phyloP scores from a whole-genome alignment of 1,140 invertebrate genomes.

The Saccostrea echinata region DNA sequence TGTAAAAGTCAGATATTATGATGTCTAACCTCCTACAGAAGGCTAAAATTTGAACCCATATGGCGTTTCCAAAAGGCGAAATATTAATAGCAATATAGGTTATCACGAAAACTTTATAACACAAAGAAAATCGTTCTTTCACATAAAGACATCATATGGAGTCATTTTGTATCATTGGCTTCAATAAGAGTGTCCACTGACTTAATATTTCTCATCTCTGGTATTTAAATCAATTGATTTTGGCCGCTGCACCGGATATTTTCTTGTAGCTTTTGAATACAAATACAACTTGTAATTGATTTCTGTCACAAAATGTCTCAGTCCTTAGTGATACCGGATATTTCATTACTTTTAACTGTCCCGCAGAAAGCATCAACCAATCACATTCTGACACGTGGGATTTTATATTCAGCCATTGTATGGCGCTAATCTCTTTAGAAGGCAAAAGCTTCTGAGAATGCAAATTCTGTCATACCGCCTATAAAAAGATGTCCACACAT shows the following conservation, averaged over 20 bases:
- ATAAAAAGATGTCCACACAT: background rate
- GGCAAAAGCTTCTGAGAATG: background rate
- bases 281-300: conserved; percentile 39
- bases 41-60: too few species aligned
- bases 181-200: background rate
- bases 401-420: conserved; percentile 24
- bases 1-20: too few species aligned
- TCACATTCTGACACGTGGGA: conserved; percentile 25
- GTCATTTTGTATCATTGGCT: conserved; percentile 28
- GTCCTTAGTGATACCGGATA: conserved; percentile 18
- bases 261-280: conserved; percentile 37
- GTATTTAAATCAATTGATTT: conserved; percentile 37
- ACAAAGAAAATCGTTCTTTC: background rate
- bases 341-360: conserved; percentile 35
- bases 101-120: background rate
- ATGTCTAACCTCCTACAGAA: too few species aligned
- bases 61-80: background rate
- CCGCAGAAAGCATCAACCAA: conserved; percentile 35
- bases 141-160: conserved; percentile 2
- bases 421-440: background rate
- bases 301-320: conserved; percentile 30
- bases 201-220: conserved; percentile 31
- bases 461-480: background rate
- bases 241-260: conserved; percentile 7
- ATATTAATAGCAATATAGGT: background rate